Conservation (phyloP, 1,140 invertebrate genomes). For the Muscidifurax raptorellus region DNA sequence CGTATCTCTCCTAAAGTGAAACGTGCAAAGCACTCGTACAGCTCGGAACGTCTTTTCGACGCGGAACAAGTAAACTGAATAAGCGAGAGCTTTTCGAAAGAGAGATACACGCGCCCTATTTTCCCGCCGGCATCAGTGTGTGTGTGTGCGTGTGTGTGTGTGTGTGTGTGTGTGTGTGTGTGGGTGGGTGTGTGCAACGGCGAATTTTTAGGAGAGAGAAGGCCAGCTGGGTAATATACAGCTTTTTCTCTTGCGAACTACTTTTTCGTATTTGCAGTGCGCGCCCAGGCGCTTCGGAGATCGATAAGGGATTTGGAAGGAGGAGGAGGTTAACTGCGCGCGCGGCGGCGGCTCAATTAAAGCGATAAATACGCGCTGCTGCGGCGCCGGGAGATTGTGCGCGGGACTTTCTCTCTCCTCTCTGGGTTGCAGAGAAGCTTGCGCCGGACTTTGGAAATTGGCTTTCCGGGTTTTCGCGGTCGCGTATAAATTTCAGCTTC, state of each 20-base stretch:
- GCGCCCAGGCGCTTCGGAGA: not conserved
- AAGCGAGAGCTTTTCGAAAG: not conserved
- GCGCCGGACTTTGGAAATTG: constrained; percentile 35
- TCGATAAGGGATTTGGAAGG: constrained; percentile 36
- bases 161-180: too few species aligned
- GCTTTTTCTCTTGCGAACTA: constrained; percentile 7
- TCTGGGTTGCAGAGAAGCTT: constrained; percentile 30
- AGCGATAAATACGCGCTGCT: constrained; percentile 32
- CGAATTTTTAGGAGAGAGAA: not conserved
- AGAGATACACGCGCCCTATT: constrained; percentile 12
- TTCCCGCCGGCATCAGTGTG: constrained; percentile 3
- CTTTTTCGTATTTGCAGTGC: constrained; percentile 5
- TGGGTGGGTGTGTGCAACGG: too few species aligned
- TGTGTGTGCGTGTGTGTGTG: too few species aligned
- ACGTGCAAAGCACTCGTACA: constrained; percentile 16
- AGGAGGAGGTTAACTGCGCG: constrained; percentile 6
- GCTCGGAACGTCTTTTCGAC: constrained; percentile 25
- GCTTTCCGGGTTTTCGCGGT: not conserved
- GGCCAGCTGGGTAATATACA: not conserved
- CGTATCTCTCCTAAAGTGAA: not conserved
- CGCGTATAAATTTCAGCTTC: not conserved
- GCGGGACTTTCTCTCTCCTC: constrained; percentile 39
- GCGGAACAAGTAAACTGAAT: constrained; percentile 26
- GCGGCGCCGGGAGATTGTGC: not conserved
- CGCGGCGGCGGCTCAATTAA: constrained; percentile 29